Conservation (phyloP, 2,797 vertebrate species). For the Graptemys geographica region DNA sequence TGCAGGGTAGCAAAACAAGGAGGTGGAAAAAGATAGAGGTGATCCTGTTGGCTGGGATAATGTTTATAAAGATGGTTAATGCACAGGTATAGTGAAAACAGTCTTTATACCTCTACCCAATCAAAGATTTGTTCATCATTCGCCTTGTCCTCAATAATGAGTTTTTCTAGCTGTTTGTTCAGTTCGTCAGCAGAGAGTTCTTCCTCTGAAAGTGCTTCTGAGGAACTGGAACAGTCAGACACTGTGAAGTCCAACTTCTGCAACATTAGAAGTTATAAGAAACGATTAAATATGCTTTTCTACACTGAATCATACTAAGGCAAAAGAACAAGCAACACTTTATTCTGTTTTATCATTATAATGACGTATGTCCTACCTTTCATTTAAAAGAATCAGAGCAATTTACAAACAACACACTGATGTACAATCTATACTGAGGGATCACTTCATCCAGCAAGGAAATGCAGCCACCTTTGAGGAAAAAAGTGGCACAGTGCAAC, state of each 20-base stretch:
- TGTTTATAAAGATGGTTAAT: neutral
- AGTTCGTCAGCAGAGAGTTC: constrained; percentile 90
- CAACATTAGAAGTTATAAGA: constrained; percentile 43
- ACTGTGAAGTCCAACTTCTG: constrained; percentile 94
- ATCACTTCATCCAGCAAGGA: neutral
- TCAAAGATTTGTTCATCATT: constrained; percentile 98
- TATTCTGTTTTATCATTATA: neutral
- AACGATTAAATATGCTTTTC: neutral
- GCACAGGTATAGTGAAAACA: neutral
- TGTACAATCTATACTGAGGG: neutral
- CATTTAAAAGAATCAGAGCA: neutral
- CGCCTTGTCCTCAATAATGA: constrained; percentile 94
- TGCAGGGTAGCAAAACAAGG: neutral
- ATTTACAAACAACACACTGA: neutral
- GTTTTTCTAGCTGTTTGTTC: constrained; percentile 90
- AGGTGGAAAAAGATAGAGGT: neutral
- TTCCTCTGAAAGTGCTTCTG: constrained; percentile 86
- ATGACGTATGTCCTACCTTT: fast-evolving
- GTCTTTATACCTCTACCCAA: constrained; percentile 94
- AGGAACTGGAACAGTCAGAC: constrained; percentile 81
- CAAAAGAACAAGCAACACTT: neutral
- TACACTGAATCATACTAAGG: neutral
- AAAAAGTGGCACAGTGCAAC: neutral
- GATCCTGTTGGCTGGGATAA: neutral
- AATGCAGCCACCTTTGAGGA: neutral